Evolutionary conservation across 2,113 vertebrate species (phyloP), one percentile per base, ranked within the genome.

Genomic region (Mobula hypostoma): DNA sequence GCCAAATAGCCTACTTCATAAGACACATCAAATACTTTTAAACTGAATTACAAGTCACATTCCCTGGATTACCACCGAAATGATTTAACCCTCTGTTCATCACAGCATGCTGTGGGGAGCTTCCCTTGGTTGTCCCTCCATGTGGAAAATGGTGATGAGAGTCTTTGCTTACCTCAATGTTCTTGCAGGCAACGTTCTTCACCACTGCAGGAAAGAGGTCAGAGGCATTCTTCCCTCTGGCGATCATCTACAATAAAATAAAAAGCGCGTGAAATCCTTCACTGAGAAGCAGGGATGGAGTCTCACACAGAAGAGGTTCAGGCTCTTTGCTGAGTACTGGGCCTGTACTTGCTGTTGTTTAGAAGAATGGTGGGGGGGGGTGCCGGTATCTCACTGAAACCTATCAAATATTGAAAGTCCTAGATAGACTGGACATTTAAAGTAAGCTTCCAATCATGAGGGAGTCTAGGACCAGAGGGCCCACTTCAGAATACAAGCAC

Each of bases 131-230:
- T 7, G 21, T n/a, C 93, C 40, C 1, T 0, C 21, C 70, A 12
- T 1, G 19, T 1, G 8, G 0, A 32, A 0, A 3, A n/a, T 8
- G 15, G 94, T 1, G 36, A 36, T 12, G 1, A 2, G 0, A 61
- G 8, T 0, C 19, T 85, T 15, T 1, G 72, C 95, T 95, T 95
- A 99, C 99, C 98, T 99, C 99, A 0, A 99, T 99, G 96, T 99
- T 99, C 96, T 99, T 99, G 95, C 98, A 99, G 94, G 99, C 99
- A 72, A 99, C 99, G 0, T 99, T 99, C 96, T 99, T 99, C 95
- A 99, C 99, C 94, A 99, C 99, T 0, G 99, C 99, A 7, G 99
- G 99, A 95, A 99, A 99, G 93, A 99, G 98, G 95, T 99, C 99
- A 0, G 99, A 99, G 6, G 99, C 98, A 0, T 99, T 99, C 96